Conservation (phyloP, 2,888 invertebrate species). For the Eupithecia pulchellata region DNA sequence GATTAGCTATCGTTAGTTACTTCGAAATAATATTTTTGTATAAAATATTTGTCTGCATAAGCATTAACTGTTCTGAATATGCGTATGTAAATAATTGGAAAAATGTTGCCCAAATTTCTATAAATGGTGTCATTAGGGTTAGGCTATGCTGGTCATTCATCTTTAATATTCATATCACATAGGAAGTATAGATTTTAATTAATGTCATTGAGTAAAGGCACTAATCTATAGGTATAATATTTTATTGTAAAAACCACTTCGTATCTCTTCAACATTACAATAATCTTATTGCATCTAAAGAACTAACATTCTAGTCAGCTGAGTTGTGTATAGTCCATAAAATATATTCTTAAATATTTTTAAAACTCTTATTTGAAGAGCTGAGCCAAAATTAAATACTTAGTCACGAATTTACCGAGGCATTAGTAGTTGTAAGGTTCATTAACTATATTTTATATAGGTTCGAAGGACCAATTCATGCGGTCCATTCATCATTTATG, state of each 20-base stretch:
- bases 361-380: constrained; percentile 23
- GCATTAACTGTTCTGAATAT: constrained; percentile 46
- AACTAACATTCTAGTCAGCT: constrained; percentile 30
- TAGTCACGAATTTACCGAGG: constrained; percentile 46
- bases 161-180: constrained; percentile 15
- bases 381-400: constrained; percentile 36
- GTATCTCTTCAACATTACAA: not conserved
- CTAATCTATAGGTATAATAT: not conserved
- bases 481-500: constrained; percentile 36
- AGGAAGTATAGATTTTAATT: not conserved
- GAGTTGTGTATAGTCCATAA: constrained; percentile 33
- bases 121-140: constrained; percentile 20
- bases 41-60: constrained; percentile 73
- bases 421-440: constrained; percentile 35
- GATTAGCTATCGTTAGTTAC: constrained; percentile 57
- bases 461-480: constrained; percentile 58
- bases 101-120: constrained; percentile 17
- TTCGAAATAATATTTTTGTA: constrained; percentile 82
- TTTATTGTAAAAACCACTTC: constrained; percentile 1
- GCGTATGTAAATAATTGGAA: constrained; percentile 28
- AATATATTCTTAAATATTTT: constrained; percentile 18
- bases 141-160: constrained; percentile 17
- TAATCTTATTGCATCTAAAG: not conserved
- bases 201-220: constrained; percentile 3
- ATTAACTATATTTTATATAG: constrained; percentile 44